A percentile compares a stretch with the other conserved stretches of the same genome.
These are phyloP conservation scores for Zeuzera pyrina DNA, from an alignment of 2,888 invertebrate genomes.

Conservation along the genomic window DNA sequence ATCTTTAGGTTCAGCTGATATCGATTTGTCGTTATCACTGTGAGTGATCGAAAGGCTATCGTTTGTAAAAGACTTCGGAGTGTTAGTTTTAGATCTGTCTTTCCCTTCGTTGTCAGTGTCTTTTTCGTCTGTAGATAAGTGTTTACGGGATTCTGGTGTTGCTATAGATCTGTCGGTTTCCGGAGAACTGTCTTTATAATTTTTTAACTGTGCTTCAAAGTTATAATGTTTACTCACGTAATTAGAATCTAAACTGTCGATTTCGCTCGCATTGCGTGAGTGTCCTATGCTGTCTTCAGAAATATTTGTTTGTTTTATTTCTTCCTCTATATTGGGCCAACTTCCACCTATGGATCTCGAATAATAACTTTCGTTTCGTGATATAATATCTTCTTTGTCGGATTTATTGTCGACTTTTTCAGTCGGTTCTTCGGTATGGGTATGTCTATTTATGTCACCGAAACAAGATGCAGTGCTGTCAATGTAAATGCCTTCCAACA, in stretches of 20 bases:
- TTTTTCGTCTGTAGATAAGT: slow-evolving; percentile 50
- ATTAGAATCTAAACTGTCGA: slow-evolving; percentile 73
- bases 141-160: slow-evolving; percentile 48
- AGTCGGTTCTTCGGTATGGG: slow-evolving; percentile 36
- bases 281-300: slow-evolving; percentile 66
- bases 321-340: slow-evolving; percentile 64
- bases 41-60: slow-evolving; percentile 49
- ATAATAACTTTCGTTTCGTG: slow-evolving; percentile 46
- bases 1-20: slow-evolving; percentile 21
- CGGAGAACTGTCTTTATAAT: slow-evolving; percentile 62
- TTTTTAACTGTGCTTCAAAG: slow-evolving; percentile 59
- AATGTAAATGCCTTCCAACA: slow-evolving; percentile 64
- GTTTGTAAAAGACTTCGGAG: slow-evolving; percentile 58
- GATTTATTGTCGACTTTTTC: slow-evolving; percentile 38
- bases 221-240: slow-evolving; percentile 72
- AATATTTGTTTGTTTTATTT: slow-evolving; percentile 49
- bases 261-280: slow-evolving; percentile 68
- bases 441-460: slow-evolving; percentile 61
- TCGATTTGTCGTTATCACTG: slow-evolving; percentile 44
- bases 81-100: slow-evolving; percentile 54
- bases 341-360: slow-evolving; percentile 59
- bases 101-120: slow-evolving; percentile 50
- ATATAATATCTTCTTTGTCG: slow-evolving; percentile 47
- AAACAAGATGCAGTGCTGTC: slow-evolving; percentile 68
- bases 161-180: slow-evolving; percentile 52